Evolutionary conservation across 2,113 vertebrate species (phyloP).

Genomic region (Stegastes partitus): DNA sequence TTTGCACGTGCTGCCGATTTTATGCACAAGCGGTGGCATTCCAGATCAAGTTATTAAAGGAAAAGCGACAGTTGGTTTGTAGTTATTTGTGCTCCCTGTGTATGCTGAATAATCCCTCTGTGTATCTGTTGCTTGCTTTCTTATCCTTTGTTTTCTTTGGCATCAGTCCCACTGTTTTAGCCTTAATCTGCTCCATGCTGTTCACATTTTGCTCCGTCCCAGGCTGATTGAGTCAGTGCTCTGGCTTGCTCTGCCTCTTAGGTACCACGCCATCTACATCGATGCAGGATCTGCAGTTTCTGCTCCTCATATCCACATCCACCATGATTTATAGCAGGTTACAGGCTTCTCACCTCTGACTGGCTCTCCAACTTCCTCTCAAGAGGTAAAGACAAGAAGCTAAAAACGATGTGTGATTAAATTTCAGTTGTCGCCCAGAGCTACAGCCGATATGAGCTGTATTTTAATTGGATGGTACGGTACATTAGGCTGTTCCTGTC

Average conservation of each 20-base stretch:
- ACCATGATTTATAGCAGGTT: conserved; percentile 33
- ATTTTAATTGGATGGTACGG: conserved; percentile 39
- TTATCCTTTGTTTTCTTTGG: conserved; percentile 69
- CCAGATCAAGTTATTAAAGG: conserved; percentile 67
- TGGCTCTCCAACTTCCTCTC: conserved; percentile 12
- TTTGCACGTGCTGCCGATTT: conserved; percentile 45
- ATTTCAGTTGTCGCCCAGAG: conserved; percentile 42
- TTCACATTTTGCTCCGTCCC: conserved; percentile 53
- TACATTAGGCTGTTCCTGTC: conserved; percentile 34
- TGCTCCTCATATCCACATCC: background rate
- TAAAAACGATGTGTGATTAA: conserved; percentile 44
- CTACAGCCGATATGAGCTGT: conserved; percentile 10
- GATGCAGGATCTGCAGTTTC: background rate
- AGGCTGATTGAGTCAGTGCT: conserved; percentile 47
- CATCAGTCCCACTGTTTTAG: conserved; percentile 59
- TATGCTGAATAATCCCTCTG: conserved; percentile 64
- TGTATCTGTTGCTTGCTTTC: conserved; percentile 68
- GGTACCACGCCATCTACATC: conserved; percentile 26
- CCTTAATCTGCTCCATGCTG: conserved; percentile 74
- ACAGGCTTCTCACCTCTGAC: conserved; percentile 22
- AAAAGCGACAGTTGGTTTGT: conserved; percentile 76
- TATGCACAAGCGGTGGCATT: conserved; percentile 28
- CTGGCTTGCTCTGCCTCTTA: conserved; percentile 28
- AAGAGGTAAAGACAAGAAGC: conserved; percentile 30
- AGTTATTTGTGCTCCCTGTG: conserved; percentile 69